Evolutionary conservation across 1,140 invertebrate species (phyloP).

Genomic region (Drosophila gunungcola): DNA sequence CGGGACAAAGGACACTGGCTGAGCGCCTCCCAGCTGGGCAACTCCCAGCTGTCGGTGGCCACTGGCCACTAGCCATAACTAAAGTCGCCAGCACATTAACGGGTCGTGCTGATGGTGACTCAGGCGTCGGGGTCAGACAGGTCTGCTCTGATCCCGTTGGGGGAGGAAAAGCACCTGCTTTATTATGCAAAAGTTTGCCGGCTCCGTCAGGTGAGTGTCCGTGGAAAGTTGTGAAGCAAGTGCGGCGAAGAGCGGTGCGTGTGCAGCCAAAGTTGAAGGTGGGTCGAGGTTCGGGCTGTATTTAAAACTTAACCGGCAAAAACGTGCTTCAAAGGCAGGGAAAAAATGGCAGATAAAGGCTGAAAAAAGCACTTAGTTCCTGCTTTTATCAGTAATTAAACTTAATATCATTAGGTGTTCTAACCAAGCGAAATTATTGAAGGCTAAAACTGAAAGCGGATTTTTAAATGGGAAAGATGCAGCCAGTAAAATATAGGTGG

Average conservation of each 20-base stretch:
- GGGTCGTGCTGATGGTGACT: slow-evolving; percentile 35
- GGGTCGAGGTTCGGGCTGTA: slow-evolving; percentile 1
- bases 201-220: slow-evolving; percentile 53
- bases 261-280: slow-evolving; percentile 27
- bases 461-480: not conserved
- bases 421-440: slow-evolving; percentile 6
- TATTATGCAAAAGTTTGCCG: slow-evolving; percentile 70
- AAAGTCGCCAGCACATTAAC: slow-evolving; percentile 52
- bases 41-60: slow-evolving; percentile 25
- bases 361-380: slow-evolving; percentile 32
- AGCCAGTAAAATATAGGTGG: no score
- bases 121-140: slow-evolving; percentile 41
- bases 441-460: not conserved
- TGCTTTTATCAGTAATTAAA: slow-evolving; percentile 40
- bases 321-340: slow-evolving; percentile 13
- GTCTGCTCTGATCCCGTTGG: slow-evolving; percentile 34
- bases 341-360: slow-evolving; percentile 16
- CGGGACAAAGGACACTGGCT: slow-evolving; percentile 43
- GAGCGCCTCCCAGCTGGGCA: slow-evolving; percentile 25
- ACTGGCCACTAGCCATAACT: slow-evolving; percentile 38
- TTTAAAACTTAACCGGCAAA: slow-evolving; percentile 17
- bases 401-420: slow-evolving; percentile 18
- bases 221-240: slow-evolving; percentile 31
- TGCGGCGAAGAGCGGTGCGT: slow-evolving; percentile 12
- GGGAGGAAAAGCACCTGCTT: slow-evolving; percentile 57